These are phyloP conservation scores for Dastarcus helophoroides DNA, from an alignment of 2,888 invertebrate species.

Conservation along the genomic window DNA sequence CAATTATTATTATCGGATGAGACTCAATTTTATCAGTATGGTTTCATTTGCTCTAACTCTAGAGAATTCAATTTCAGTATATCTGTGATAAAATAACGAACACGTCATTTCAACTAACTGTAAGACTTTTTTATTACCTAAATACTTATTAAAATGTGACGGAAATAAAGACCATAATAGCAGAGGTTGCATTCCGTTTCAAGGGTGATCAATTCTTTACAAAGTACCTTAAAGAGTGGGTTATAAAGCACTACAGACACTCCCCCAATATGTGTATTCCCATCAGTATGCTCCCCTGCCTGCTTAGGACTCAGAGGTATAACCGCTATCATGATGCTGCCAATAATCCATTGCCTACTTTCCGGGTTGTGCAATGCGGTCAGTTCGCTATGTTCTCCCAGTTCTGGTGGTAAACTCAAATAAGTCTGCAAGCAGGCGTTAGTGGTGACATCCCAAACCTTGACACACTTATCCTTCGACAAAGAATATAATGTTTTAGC, in stretches of 20 bases:
- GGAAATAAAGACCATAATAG: no score
- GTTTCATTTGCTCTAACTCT: no score
- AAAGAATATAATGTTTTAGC: conserved; percentile 60
- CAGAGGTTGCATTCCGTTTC: no score
- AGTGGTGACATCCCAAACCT: conserved; percentile 63
- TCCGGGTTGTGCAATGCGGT: conserved; percentile 47
- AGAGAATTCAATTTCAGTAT: no score
- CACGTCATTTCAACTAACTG: no score
- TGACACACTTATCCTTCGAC: conserved; percentile 58
- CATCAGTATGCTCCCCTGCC: conserved; percentile 58
- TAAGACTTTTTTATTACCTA: background rate
- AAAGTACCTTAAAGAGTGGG: conserved; percentile 48
- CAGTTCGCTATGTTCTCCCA: conserved; percentile 47
- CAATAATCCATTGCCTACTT: conserved; percentile 55
- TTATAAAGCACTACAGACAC: conserved; percentile 68
- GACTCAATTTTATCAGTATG: no score
- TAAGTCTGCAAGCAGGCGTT: conserved; percentile 61
- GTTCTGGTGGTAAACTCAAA: conserved; percentile 48
- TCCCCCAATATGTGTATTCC: conserved; percentile 46
- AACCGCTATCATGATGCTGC: conserved; percentile 51
- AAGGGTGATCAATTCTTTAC: no score
- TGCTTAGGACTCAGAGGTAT: conserved; percentile 54
- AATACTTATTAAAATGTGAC: conserved; percentile 1
- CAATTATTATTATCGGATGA: no score
- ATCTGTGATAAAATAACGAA: no score